Base-by-base conservation (phyloP, 2,888 invertebrate genomes). In the Trissoscelio sp. region DNA sequence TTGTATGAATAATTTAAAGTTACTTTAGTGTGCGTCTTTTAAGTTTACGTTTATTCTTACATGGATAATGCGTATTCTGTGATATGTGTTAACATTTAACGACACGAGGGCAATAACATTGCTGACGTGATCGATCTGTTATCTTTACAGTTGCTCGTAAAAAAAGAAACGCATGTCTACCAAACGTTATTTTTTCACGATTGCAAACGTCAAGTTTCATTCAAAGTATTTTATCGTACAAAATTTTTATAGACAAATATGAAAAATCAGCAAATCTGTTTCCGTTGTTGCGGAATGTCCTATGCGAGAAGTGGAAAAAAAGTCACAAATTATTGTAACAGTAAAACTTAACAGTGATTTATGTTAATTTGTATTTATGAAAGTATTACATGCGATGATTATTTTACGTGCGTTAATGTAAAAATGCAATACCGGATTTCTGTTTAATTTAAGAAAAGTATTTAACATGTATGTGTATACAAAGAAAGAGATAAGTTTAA, bases 21-120 rank as follows among this genome's bases (percentile, higher is more conserved):
- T 51, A 28, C 14, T 51, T 24, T 48, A 7, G 1, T 20, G 5
- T 55, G 60, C 73, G 80, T 74, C 75, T 81, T 85, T 84, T 85
- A 83, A 84, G 86, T 85, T 86, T 87, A 83, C 85, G 34, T 86
- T 83, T 86, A 85, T 84, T 84, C 85, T 85, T 83, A 84, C 83
- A 84, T 85, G 82, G 83, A 85, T 84, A 86, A 88, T 88, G 88
- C 87, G 88, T 87, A 89, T 90, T 90, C 90, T 90, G 90, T 90
- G 90, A 90, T 90, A 90, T 88, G 89, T 88, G 89, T 90, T 89
- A 87, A 89, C 87, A 87, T 87, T 87, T 86, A 83, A 79, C 58
- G 82, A 58, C 69, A 6, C 48, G 75, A 11, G 11, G 5, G 28
- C 28, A 53, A 83, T 82, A 82, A 81, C 34, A 34, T 42, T 67